Conservation (phyloP, 1,140 invertebrate species). For the Amyelois transitella region DNA sequence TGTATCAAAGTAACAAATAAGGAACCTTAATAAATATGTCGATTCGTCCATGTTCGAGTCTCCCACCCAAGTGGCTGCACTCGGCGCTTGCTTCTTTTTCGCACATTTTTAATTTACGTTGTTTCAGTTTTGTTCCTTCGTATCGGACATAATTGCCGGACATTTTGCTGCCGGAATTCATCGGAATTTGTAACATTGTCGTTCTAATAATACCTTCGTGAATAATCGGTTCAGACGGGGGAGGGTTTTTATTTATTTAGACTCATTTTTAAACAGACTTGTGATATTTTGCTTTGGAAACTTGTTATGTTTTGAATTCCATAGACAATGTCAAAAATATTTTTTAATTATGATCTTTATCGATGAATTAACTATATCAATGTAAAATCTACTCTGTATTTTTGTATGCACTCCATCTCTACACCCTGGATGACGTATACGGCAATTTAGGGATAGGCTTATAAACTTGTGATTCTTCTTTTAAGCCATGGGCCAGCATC, state of each 20-base stretch:
- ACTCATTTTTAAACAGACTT: not conserved
- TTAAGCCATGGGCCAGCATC: too few relatives aligned
- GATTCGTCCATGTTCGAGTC: not conserved
- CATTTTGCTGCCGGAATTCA: conserved; percentile 31
- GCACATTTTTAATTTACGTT: conserved; percentile 65
- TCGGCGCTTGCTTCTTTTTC: conserved; percentile 46
- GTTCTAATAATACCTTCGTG: not conserved
- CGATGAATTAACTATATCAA: too few relatives aligned
- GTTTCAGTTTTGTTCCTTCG: conserved; percentile 58
- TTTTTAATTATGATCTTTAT: too few relatives aligned
- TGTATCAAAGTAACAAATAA: too few relatives aligned
- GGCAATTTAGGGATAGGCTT: too few relatives aligned
- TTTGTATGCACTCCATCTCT: too few relatives aligned
- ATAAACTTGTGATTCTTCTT: too few relatives aligned
- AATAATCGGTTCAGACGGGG: not conserved
- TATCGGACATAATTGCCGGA: conserved; percentile 18
- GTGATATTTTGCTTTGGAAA: not conserved
- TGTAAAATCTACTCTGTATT: too few relatives aligned
- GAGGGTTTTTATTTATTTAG: not conserved
- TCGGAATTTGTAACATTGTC: not conserved
- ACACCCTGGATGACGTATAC: too few relatives aligned
- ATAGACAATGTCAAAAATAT: too few relatives aligned
- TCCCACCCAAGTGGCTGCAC: not conserved
- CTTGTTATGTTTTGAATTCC: too few relatives aligned
- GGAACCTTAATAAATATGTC: not conserved